Base-by-base conservation (phyloP, 2,113 vertebrate species). In the Ctenodactylus gundi region DNA sequence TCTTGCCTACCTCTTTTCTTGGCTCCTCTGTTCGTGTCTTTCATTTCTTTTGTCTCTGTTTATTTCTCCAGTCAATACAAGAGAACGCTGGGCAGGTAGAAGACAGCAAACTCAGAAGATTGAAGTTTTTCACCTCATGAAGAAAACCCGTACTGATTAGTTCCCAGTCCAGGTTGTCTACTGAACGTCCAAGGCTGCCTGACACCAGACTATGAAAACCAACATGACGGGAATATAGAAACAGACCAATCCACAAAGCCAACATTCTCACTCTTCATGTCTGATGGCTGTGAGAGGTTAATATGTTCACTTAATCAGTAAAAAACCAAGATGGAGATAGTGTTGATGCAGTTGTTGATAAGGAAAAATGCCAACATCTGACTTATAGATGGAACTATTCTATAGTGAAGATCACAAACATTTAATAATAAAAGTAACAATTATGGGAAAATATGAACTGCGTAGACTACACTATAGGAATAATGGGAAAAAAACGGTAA, bases 121-220 rank as follows among this genome's bases (percentile, higher is more conserved):
- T 89, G 31, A 3, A 68, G 25, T 31, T 93, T 93, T 73, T 58
- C 7, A 72, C n/a, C 20, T 39, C 3, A 27, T 44, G 20, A 41
- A 25, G 11, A 85, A 91, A 85, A 3, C 36, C 13, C 81, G 23
- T 29, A 75, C 85, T 65, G 34, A 49, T 39, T 65, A 64, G 29
- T 94, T 10, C 1, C 70, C 34, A 21, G 14, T 51, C 44, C 20
- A 75, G 36, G 62, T 34, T 57, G n/a, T 57, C 6, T 31, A 20
- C 21, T 10, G 7, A 27, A 29, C n/a, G n/a, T n/a, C n/a, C n/a
- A n/a, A n/a, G n/a, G 65, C 44, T 83, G 20, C 58, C 68, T 86
- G 92, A 60, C 31, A 94, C 29, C 44, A 81, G 25, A 44, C 72
- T 90, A 90, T 94, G 80, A 58, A 95, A 80, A 68, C 10, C 68